These are phyloP conservation scores for Melikaiella ostensackeni DNA, from an alignment of 2,888 invertebrate genomes.

Conservation along the genomic window DNA sequence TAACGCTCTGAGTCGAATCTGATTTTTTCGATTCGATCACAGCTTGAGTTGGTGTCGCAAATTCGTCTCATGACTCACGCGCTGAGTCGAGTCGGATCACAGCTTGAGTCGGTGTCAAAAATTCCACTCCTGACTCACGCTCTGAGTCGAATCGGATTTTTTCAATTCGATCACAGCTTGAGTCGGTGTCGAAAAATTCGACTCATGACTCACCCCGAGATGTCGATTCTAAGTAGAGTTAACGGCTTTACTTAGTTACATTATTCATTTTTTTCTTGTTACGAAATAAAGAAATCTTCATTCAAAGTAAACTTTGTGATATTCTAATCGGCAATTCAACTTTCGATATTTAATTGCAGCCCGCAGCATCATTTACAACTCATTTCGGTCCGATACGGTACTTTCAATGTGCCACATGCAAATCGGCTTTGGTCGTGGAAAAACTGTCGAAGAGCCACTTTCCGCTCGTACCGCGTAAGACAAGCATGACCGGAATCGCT, in stretches of 20 bases:
- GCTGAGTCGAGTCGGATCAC: too few species aligned
- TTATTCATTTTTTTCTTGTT: neutral
- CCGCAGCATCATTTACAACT: constrained; percentile 17
- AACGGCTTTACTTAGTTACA: neutral
- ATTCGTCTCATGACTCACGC: too few species aligned
- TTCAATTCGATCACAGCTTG: too few species aligned
- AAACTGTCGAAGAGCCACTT: constrained; percentile 17
- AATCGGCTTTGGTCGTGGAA: constrained; percentile 25
- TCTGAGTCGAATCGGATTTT: too few species aligned
- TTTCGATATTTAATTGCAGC: constrained; percentile 22
- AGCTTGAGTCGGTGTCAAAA: too few species aligned
- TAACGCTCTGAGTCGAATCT: too few species aligned
- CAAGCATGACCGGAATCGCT: constrained; percentile 6
- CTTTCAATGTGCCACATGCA: constrained; percentile 25
- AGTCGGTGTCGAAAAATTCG: too few species aligned
- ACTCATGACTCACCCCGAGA: too few species aligned
- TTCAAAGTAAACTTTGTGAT: neutral
- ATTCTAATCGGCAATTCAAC: neutral
- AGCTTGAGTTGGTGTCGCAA: too few species aligned
- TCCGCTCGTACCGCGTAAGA: neutral
- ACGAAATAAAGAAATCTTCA: neutral
- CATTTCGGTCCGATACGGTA: constrained; percentile 14
- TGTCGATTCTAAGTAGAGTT: too few species aligned
- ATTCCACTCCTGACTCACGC: too few species aligned
- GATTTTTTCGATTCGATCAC: too few species aligned